Evolutionary conservation across 64 coral and sea anemone species (phyloP).

Genomic region (Astreopora myriophthalma): DNA sequence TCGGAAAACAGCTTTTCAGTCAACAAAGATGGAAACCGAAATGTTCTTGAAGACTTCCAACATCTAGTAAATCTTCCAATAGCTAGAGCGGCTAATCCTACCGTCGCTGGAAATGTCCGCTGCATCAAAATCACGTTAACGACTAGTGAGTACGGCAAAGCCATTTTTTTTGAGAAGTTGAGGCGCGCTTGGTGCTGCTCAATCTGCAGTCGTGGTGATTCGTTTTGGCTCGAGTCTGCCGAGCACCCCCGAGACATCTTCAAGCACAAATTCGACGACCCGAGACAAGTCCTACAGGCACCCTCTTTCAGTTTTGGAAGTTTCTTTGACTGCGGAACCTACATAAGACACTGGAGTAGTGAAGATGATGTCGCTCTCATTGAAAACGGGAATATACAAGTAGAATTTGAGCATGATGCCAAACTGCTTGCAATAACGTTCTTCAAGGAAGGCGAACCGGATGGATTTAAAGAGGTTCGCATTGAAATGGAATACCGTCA

Average conservation of each 20-base stretch:
- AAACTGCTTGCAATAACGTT: slow-evolving; percentile 23
- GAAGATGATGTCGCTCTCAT: not conserved
- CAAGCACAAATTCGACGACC: slow-evolving; percentile 9
- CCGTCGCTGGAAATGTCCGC: not conserved
- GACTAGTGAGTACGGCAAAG: not conserved
- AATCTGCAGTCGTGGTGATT: slow-evolving; percentile 14
- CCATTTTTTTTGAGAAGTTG: slow-evolving; percentile 54
- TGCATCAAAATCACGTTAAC: slow-evolving; percentile 9
- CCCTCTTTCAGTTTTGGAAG: slow-evolving; percentile 69
- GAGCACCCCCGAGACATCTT: slow-evolving; percentile 40
- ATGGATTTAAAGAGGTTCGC: slow-evolving; percentile 38
- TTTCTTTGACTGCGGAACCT: slow-evolving; percentile 65
- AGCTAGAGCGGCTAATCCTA: not conserved
- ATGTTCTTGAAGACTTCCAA: not conserved
- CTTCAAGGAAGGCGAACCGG: not conserved
- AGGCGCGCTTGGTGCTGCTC: slow-evolving; percentile 56
- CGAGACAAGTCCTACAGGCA: slow-evolving; percentile 43
- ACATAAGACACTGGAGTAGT: slow-evolving; percentile 65
- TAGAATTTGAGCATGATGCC: slow-evolving; percentile 70
- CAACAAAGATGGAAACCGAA: not conserved
- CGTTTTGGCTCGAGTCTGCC: slow-evolving; percentile 73
- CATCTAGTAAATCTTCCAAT: not conserved
- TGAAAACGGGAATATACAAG: slow-evolving; percentile 1
- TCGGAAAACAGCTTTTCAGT: not conserved
- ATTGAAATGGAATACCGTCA: slow-evolving; percentile 88